phyloP scores from a whole-genome alignment of 2,797 vertebrate genomes.

The Rhynchotus rufescens region DNA sequence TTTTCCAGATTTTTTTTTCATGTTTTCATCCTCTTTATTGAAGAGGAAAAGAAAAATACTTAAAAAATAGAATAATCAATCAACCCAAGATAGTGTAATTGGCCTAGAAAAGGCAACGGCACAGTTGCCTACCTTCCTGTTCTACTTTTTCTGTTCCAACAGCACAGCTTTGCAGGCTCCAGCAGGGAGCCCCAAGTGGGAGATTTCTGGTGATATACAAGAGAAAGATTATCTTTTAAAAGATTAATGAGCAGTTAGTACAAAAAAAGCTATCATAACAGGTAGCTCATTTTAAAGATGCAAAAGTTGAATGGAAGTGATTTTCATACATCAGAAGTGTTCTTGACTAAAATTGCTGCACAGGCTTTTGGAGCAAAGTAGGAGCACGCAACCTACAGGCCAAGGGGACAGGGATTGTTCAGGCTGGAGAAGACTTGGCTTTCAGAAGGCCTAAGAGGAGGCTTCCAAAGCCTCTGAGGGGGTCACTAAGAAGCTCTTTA shows the following conservation, averaged over 20 bases:
- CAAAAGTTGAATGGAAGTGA: background rate
- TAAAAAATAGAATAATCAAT: fast-evolving
- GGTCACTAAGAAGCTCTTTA: fast-evolving
- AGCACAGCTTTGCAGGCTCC: background rate
- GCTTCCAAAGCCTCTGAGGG: fast-evolving
- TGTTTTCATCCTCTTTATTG: background rate
- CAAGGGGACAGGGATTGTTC: background rate
- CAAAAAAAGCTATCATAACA: background rate
- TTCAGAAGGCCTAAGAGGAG: background rate
- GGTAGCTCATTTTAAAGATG: background rate
- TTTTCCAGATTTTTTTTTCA: background rate
- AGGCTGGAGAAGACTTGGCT: background rate
- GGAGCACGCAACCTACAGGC: background rate
- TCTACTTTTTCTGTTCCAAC: background rate
- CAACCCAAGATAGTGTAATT: background rate
- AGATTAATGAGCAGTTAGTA: too few relatives aligned
- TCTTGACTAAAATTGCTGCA: too few relatives aligned
- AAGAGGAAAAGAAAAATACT: background rate
- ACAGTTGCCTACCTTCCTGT: background rate
- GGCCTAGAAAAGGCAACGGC: background rate
- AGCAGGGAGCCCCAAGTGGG: background rate
- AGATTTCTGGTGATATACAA: conserved; percentile 6
- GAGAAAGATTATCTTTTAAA: background rate
- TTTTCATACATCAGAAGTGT: background rate
- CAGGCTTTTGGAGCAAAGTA: background rate